Evolutionary conservation across 1,140 invertebrate species (phyloP), one percentile per base, ranked within the genome.

Genomic region (Tetragnatha versicolor): DNA sequence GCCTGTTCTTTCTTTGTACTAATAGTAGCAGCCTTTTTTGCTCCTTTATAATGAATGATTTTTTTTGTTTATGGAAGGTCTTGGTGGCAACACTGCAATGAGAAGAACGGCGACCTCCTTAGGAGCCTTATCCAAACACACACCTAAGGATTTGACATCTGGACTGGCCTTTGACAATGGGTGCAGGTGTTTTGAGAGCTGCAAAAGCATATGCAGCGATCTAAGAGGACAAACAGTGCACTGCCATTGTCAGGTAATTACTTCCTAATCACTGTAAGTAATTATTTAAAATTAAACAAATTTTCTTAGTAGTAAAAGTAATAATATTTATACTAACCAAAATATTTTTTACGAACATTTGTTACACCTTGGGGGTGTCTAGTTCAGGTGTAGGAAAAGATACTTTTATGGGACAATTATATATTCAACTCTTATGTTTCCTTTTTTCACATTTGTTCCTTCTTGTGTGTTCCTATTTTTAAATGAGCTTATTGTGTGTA

Each of bases 131-230:
- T 63, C 10, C 53, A 80, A 69, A 6, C 45, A 53, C 49, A 58
- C 91, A 84, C 87, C 97, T 17, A 97, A 97, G 45, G 96, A 99
- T 88, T 86, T 98, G 69, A 91, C 92, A 69, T 95, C 95, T 49
- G 97, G 96, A 39, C 90, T 93, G 82, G 96, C 96, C 29, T 99
- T 98, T 87, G 95, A 98, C 86, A 98, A 94, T 86, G 95, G 96
- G 72, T 99, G 97, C 88, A 91, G 91, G 80, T 98, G 96, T 87
- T 91, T 92, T 84, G 89, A 91, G 83, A 91, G 90, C 79, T 91
- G 91, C 82, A 89, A 91, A 84, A 92, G 91, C 80, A 89, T 92
- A 72, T 91, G 93, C 33, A 93, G 92, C 84, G 91, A 92, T 83
- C 86, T 93, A 20, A 75, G 90, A 81, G 92, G 92, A 37, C 89